Evolutionary conservation across 2,888 invertebrate genomes (phyloP).

Genomic region (Tipula helvola): DNA sequence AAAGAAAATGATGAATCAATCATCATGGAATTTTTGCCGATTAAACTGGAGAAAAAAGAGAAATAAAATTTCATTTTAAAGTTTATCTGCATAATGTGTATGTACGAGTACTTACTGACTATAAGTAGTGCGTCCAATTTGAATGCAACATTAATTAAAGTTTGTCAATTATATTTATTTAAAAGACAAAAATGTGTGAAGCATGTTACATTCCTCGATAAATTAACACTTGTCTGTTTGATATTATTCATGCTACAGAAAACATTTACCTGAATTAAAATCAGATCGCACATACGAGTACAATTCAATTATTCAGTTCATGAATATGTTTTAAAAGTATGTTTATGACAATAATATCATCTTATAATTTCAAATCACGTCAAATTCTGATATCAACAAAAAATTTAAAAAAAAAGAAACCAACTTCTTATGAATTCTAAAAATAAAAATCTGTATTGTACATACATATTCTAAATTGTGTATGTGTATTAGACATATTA

Average conservation of each 20-base stretch:
- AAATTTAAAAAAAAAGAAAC: not conserved
- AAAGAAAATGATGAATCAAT: not conserved
- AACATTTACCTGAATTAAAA: not conserved
- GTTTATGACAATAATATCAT: not conserved
- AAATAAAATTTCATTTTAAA: not conserved
- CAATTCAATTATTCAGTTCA: not conserved
- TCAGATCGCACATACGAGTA: not conserved
- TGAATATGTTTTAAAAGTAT: not conserved
- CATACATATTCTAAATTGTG: not conserved
- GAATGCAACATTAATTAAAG: not conserved
- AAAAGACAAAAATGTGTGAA: not conserved
- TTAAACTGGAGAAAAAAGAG: not conserved
- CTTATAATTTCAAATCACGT: not conserved
- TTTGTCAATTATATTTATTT: too few relatives aligned
- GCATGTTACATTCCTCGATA: not conserved
- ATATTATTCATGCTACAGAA: not conserved
- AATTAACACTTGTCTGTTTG: not conserved
- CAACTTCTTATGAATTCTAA: not conserved
- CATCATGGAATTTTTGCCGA: not conserved
- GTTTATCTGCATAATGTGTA: not conserved
- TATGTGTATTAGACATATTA: not conserved
- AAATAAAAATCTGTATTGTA: not conserved
- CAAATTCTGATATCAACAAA: not conserved
- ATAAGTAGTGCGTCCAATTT: not conserved
- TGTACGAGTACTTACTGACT: not conserved